Conservation (phyloP, 1,140 invertebrate genomes). For the Wasmannia auropunctata region DNA sequence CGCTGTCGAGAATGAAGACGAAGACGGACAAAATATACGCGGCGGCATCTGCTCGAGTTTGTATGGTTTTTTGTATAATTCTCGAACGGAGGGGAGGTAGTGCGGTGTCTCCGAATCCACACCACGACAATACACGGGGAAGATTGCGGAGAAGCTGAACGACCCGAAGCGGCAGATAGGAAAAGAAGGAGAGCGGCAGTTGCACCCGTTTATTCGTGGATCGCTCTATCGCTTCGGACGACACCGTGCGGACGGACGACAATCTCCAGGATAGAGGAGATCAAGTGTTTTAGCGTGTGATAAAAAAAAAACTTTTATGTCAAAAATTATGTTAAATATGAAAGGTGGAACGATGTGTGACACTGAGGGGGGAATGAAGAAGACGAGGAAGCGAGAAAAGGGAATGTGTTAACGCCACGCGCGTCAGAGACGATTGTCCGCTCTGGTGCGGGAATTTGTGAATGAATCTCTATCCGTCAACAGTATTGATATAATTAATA, state of each 20-base stretch:
- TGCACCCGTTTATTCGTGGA: neutral
- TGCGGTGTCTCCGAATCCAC: conserved; percentile 41
- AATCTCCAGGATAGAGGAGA: conserved; percentile 16
- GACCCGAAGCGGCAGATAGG: neutral
- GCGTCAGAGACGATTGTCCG: conserved; percentile 79
- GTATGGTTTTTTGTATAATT: neutral
- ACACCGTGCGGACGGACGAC: conserved; percentile 34
- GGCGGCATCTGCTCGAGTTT: conserved; percentile 47
- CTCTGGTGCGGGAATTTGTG: conserved; percentile 83
- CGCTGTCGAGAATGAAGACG: conserved; percentile 27
- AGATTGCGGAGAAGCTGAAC: conserved; percentile 37
- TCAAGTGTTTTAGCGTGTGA: conserved; percentile 71
- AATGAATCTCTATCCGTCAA: conserved; percentile 86
- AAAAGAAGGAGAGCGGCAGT: neutral
- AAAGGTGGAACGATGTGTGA: conserved; percentile 14
- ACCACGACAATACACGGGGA: conserved; percentile 1
- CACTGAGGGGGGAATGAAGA: conserved; percentile 26
- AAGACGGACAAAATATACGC: neutral
- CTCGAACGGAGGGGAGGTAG: conserved; percentile 49
- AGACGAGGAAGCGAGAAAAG: conserved; percentile 27
- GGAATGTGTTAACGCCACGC: conserved; percentile 75
- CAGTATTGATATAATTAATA: conserved; percentile 86
- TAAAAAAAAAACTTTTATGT: conserved; percentile 72
- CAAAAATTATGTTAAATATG: conserved; percentile 60
- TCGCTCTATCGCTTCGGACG: neutral